These are phyloP conservation scores for Alcedo atthis DNA, from an alignment of 2,797 vertebrate genomes.

Conservation along the genomic window DNA sequence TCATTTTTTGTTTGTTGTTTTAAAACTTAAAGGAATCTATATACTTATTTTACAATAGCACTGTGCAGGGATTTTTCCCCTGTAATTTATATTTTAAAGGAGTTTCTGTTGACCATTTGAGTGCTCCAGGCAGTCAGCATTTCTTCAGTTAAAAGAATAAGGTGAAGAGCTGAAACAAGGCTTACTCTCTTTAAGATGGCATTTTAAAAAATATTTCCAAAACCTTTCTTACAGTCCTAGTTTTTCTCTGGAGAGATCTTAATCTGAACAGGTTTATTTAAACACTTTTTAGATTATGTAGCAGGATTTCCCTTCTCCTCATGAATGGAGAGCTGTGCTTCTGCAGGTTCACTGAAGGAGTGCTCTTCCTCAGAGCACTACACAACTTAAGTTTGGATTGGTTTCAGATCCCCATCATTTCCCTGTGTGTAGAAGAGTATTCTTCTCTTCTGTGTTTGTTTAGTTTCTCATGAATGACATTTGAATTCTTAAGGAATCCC, in stretches of 20 bases:
- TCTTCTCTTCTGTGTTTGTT: constrained; percentile 10
- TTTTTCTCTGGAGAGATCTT: constrained; percentile 10
- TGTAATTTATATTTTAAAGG: neutral
- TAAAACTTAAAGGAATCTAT: neutral
- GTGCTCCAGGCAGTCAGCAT: neutral
- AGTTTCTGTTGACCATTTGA: neutral
- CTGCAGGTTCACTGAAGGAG: constrained; percentile 24
- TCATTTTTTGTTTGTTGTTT: neutral
- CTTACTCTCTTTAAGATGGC: neutral
- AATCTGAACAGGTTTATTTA: constrained; percentile 33
- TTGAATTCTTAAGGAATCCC: constrained; percentile 31
- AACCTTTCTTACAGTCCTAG: neutral
- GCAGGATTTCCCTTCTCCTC: constrained; percentile 26
- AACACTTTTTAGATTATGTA: constrained; percentile 8
- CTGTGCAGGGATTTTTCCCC: neutral
- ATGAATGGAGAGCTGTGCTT: constrained; percentile 33
- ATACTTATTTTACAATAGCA: neutral
- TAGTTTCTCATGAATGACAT: constrained; percentile 48
- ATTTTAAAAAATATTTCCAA: neutral
- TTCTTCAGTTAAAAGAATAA: neutral
- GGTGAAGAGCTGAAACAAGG: neutral
- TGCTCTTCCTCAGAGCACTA: neutral
- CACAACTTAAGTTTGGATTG: neutral
- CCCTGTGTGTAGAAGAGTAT: neutral
- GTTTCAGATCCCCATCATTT: constrained; percentile 9